A percentile compares a stretch with the other conserved stretches of the same genome.
Conservation (phyloP, 2,113 vertebrate genomes). For the Crotalus horridus region DNA sequence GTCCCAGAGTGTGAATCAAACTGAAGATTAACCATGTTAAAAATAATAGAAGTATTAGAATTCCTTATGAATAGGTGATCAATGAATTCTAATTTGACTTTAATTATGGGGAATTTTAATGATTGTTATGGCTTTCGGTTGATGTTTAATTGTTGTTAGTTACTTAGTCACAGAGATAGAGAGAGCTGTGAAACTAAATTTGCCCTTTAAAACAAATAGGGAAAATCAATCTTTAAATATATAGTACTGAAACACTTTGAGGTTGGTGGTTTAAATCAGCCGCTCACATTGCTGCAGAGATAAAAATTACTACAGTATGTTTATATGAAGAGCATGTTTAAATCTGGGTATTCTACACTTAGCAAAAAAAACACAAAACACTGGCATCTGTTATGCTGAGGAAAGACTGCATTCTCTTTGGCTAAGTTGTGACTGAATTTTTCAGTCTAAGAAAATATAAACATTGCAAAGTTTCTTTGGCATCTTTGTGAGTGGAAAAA, state of each 20-base stretch:
- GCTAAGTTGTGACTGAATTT: background rate
- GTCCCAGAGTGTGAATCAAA: no score
- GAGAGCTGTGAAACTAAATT: background rate
- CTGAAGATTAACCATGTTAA: background rate
- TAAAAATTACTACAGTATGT: background rate
- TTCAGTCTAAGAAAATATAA: conserved; percentile 11
- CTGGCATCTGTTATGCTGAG: conserved; percentile 1
- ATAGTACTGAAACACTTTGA: background rate
- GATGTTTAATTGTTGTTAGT: background rate
- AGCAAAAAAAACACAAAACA: conserved; percentile 14
- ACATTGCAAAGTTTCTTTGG: background rate
- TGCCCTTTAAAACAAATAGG: background rate
- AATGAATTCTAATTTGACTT: background rate
- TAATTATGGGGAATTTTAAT: background rate
- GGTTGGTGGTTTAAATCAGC: background rate
- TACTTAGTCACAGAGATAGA: background rate
- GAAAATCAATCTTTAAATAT: background rate
- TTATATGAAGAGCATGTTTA: background rate
- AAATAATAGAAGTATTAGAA: background rate
- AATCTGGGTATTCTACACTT: background rate
- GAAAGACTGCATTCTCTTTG: background rate
- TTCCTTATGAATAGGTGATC: background rate
- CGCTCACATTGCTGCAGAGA: background rate
- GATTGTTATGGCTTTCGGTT: background rate
- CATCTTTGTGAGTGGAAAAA: background rate